Base-by-base conservation (phyloP, 2,113 vertebrate species). In the Neolamprologus fasciatus region DNA sequence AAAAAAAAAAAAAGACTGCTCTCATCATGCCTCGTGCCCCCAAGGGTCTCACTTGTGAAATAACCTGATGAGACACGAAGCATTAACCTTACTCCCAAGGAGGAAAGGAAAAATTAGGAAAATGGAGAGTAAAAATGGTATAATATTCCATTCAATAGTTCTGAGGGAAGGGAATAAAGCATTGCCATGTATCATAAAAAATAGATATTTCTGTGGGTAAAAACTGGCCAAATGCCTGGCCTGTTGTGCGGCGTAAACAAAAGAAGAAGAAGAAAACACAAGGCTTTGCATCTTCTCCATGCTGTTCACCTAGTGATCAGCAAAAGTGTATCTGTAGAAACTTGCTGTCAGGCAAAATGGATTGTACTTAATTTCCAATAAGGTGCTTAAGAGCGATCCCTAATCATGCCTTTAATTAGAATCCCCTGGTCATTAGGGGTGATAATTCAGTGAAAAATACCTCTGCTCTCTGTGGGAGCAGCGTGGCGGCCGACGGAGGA, bases 401-500 rank as follows among this genome's bases (percentile, higher is more conserved):
- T 96, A 97, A 97, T 96, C 96, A 96, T 78, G 91, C 93, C 92
- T 95, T 96, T 96, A 96, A 97, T 97, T 97, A 96, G 94, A 97
- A 93, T 94, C 92, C 91, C 93, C 85, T 95, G 94, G 94, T 96
- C 96, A 96, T 96, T 96, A 96, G 89, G 87, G 85, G 87, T 94
- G 96, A 96, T 96, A 96, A 96, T 96, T 96, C 94, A 91, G 93
- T 95, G 91, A 94, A 96, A 95, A 95, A 95, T 95, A 94, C 94
- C 92, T 88, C 51, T 83, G 90, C 91, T 94, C 91, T 94, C 92
- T 90, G 89, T 87, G 87, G 90, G 92, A 92, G 93, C 89, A 89
- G 91, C 86, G 76, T 53, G 68, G 91, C 28, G 12, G 90, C 83
- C 89, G 89, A 90, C 73, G 81, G 93, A 92, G 90, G 2, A 82